Conservation (phyloP, 2,113 vertebrate species). For the Hippocampus guttulatus region DNA sequence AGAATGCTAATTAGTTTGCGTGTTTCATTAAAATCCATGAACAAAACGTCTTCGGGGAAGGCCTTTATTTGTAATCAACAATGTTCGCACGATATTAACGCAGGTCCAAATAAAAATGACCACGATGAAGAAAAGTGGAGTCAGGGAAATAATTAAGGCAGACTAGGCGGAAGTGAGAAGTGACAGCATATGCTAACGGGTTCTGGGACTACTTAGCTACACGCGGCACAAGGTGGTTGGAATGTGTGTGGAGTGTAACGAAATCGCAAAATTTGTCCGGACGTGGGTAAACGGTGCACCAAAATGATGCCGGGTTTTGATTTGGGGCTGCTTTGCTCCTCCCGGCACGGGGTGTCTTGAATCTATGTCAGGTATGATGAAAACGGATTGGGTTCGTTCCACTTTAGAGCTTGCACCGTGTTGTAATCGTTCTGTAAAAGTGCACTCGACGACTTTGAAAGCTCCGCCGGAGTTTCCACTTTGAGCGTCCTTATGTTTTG, state of each 20-base stretch:
- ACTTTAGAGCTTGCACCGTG: not conserved
- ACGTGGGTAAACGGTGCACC: no score
- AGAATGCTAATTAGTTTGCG: not conserved
- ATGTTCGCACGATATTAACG: not conserved
- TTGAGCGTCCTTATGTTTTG: not conserved
- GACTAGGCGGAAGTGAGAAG: not conserved
- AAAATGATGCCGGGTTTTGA: no score
- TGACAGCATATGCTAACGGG: not conserved
- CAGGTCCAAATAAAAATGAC: not conserved
- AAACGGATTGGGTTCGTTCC: not conserved
- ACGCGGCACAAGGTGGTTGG: not conserved
- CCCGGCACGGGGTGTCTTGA: not conserved
- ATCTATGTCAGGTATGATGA: not conserved
- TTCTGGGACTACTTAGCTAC: no score
- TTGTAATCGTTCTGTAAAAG: not conserved
- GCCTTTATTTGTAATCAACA: not conserved
- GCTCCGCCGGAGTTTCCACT: not conserved
- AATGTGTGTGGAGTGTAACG: not conserved
- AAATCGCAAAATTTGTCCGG: not conserved
- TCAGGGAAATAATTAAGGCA: not conserved
- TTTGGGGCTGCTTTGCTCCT: no score
- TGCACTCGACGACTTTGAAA: not conserved
- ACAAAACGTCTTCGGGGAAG: not conserved
- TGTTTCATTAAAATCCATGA: not conserved
- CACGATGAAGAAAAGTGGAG: not conserved